Evolutionary conservation across 2,797 vertebrate genomes (phyloP), one percentile per base, ranked within the genome.

Genomic region (Gambelia wislizenii): DNA sequence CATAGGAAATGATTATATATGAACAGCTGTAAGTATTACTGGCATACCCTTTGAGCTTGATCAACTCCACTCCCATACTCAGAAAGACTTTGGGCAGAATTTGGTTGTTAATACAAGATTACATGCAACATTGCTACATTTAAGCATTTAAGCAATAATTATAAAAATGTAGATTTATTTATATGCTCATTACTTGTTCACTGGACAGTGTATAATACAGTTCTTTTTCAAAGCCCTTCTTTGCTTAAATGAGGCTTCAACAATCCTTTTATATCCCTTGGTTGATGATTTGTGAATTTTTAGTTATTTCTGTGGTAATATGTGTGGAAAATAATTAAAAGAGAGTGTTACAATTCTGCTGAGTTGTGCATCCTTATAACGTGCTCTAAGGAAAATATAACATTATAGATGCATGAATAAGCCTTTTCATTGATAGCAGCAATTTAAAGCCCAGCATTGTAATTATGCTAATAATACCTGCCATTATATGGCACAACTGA

Each of bases 291-390:
- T 83, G 6, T 80, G 39, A 87, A 90, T 91, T 93, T 33, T 76
- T 86, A 84, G 20, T 0, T 76, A 52, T 94, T 87, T 93, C 92
- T 27, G 64, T 88, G 87, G 85, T 80, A 89, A 4, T 89, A 90
- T 89, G 88, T 42, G 56, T 86, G 64, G 79, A 91, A 80, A 87
- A 70, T 94, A 95, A 95, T 95, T 91, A 93, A 67, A 67, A 92
- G 78, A 61, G 81, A 91, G 84, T 92, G 91, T 95, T 94, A 94
- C 86, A 61, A 95, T 95, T 86, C 61, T 95, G 95, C 95, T 96
- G 95, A 96, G 83, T 81, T 22, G 64, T 92, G 89, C 91, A 83
- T 54, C 87, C 89, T 90, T 54, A 94, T 93, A 94, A 95, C 89
- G 88, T 69, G 44, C 49, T 93, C 93, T 92, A 95, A 87, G 70